These are phyloP conservation scores for Blastobasis lacticolella DNA, from an alignment of 2,888 invertebrate species.

Conservation along the genomic window DNA sequence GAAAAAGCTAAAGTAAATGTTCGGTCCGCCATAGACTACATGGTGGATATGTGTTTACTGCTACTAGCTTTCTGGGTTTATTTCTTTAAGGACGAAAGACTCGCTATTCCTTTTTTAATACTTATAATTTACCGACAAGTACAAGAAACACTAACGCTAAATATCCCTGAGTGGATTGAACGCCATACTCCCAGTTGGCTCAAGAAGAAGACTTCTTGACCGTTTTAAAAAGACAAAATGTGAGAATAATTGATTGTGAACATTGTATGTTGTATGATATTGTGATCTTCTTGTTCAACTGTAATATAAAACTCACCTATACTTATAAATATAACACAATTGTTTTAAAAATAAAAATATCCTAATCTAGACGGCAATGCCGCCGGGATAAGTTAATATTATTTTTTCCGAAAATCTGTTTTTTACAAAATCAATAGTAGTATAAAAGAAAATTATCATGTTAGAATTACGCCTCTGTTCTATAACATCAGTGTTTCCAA, in stretches of 20 bases:
- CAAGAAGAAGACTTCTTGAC: constrained; percentile 64
- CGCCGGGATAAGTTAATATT: constrained; percentile 19
- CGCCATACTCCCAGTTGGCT: constrained; percentile 56
- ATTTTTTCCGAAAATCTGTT: constrained; percentile 28
- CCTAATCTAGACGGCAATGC: constrained; percentile 51
- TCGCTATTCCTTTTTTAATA: constrained; percentile 85
- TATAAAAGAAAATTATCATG: constrained; percentile 6
- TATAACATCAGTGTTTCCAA: constrained; percentile 11
- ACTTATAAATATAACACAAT: constrained; percentile 30
- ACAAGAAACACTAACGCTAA: constrained; percentile 76
- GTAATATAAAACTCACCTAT: constrained; percentile 24
- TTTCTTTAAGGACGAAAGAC: constrained; percentile 84
- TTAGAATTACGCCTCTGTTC: neutral
- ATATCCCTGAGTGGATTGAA: constrained; percentile 74
- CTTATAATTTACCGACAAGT: constrained; percentile 85
- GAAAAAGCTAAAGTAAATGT: constrained; percentile 79
- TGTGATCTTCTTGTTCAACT: constrained; percentile 46
- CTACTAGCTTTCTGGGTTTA: constrained; percentile 87
- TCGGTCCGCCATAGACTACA: constrained; percentile 79
- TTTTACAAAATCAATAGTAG: constrained; percentile 33
- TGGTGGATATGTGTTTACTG: constrained; percentile 83
- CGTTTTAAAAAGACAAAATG: constrained; percentile 55
- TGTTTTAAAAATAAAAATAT: constrained; percentile 26
- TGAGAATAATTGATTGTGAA: constrained; percentile 53
- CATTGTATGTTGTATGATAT: constrained; percentile 56